These are phyloP conservation scores for Microtus oregoni DNA, from an alignment of 2,113 vertebrate genomes.

Conservation along the genomic window DNA sequence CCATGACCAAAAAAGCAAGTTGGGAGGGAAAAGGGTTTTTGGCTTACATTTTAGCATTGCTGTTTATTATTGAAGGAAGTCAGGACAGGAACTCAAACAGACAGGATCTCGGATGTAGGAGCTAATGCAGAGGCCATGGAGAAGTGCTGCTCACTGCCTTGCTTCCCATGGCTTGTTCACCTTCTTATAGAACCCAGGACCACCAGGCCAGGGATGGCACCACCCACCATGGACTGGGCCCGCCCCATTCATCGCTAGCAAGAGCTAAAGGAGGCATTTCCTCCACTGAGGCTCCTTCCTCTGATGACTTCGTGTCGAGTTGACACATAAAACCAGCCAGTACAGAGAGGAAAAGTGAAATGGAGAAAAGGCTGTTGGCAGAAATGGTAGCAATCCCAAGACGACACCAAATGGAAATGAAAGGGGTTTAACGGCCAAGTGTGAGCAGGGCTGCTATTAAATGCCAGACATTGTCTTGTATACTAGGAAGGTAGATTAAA, in stretches of 20 bases:
- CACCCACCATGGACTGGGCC: neutral
- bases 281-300: neutral
- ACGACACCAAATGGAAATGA: neutral
- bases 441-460: neutral
- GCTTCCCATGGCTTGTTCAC: neutral
- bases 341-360: neutral
- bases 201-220: neutral
- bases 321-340: neutral
- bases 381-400: conserved; percentile 1
- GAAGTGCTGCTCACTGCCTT: neutral
- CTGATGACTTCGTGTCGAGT: neutral
- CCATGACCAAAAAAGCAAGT: neutral
- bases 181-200: neutral
- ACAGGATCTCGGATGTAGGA: neutral
- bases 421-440: neutral
- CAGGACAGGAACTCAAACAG: neutral
- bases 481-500: neutral
- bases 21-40: neutral
- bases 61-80: neutral
- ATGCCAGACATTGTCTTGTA: neutral
- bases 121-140: neutral
- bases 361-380: neutral
- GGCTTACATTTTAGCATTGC: neutral
- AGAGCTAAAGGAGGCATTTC: neutral
- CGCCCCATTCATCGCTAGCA: neutral